Base-by-base conservation (phyloP, 2,797 vertebrate genomes). In the Pseudochromis fuscus region DNA sequence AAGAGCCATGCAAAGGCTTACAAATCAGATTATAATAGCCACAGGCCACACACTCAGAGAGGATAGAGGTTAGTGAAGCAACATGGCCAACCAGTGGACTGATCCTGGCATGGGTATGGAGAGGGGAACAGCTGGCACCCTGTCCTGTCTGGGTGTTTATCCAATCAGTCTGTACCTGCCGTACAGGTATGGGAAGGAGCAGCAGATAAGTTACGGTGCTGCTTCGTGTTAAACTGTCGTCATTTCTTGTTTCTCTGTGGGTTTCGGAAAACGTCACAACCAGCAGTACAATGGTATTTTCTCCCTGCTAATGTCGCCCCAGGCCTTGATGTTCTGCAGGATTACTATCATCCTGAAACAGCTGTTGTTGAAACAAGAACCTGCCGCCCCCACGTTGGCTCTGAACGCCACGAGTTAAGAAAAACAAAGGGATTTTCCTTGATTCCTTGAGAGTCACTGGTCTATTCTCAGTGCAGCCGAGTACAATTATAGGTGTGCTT, bases 21-120 rank as follows among this genome's bases (percentile, higher is more conserved):
- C 87, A 81, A 88, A 89, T 88, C 90, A 92, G 90, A 92, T 92
- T 90, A 91, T 67, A 77, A 86, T 65, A 52, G 52, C 87, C 67
- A 79, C 37, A 12, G 67, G 79, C 83, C 75, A 48, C 75, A 78
- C 81, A 76, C 81, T 77, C 49, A 23, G 10, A 57, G 60, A 78
- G 77, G 72, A 84, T 72, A 76, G 85, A 82, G 85, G 85, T 89
- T 88, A 86, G 83, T 74, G 83, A 88, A 85, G 86, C 87, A 79
- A 48, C 82, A 35, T 71, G 64, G 72, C 27, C 51, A 23, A 61
- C 52, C 79, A 31, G 68, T 23, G 51, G 70, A 71, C 67, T 42
- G 78, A 75, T 63, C 71, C 51, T 59, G 66, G 30, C 67, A 10
- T 48, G 30, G 25, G 42, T 56, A 38, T 79, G 53, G 60, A 59